These are phyloP conservation scores for Lagocephalus sceleratus DNA, from an alignment of 2,797 vertebrate genomes.

Conservation along the genomic window DNA sequence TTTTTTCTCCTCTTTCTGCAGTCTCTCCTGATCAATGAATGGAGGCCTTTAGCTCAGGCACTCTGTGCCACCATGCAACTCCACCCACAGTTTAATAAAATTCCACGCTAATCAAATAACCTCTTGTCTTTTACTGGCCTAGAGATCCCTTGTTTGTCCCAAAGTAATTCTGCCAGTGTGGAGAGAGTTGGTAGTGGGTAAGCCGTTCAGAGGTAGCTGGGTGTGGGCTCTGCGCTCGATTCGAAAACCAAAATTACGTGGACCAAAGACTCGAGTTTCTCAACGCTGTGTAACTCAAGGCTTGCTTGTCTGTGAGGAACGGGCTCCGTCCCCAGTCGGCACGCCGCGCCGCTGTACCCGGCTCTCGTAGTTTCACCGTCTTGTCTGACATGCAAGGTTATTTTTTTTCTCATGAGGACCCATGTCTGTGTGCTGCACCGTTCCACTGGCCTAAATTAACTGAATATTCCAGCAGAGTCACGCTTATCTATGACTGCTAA, in stretches of 20 bases:
- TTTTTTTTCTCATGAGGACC: constrained; percentile 13
- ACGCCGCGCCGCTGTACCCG: constrained; percentile 53
- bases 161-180: constrained; percentile 60
- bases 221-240: constrained; percentile 71
- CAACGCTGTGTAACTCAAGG: constrained; percentile 67
- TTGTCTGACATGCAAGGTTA: constrained; percentile 18
- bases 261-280: constrained; percentile 73
- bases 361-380: constrained; percentile 19
- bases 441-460: constrained; percentile 30
- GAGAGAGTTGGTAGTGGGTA: constrained; percentile 47
- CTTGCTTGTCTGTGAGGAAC: constrained; percentile 70
- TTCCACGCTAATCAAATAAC: constrained; percentile 83
- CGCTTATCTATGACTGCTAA: constrained; percentile 66
- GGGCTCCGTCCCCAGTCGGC: constrained; percentile 63
- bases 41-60: constrained; percentile 73
- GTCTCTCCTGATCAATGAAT: constrained; percentile 78
- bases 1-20: constrained; percentile 48
- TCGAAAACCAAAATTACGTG: constrained; percentile 79
- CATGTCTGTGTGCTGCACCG: constrained; percentile 36
- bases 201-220: constrained; percentile 68
- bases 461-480: constrained; percentile 39
- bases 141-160: constrained; percentile 65
- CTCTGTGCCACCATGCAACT: constrained; percentile 63
- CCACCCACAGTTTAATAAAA: constrained; percentile 83
- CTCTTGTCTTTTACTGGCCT: constrained; percentile 79